phyloP scores from a whole-genome alignment of 2,888 invertebrate species.

The Zygaena filipendulae region DNA sequence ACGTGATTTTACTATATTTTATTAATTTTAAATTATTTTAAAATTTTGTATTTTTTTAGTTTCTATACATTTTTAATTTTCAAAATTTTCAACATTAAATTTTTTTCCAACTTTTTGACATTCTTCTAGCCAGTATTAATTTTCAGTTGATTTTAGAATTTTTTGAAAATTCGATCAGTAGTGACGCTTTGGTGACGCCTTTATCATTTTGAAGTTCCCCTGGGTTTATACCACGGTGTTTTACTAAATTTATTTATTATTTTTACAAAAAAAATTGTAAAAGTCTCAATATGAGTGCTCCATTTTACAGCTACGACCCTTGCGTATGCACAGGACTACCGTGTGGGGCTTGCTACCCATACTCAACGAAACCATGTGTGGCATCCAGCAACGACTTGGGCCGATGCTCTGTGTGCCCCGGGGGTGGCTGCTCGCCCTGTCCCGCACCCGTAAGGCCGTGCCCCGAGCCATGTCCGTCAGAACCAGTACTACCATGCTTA shows the following conservation, averaged over 20 bases:
- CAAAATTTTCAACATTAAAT: constrained; percentile 2
- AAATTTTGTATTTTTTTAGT: constrained; percentile 6
- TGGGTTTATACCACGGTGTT: too few species aligned
- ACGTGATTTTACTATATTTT: constrained; percentile 5
- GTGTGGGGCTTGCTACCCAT: constrained; percentile 54
- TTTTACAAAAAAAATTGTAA: constrained; percentile 23
- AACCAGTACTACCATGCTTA: constrained; percentile 40
- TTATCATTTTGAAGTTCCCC: too few species aligned
- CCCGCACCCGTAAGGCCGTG: constrained; percentile 55
- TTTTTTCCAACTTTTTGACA: not conserved
- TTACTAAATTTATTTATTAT: constrained; percentile 1
- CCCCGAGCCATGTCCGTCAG: constrained; percentile 36
- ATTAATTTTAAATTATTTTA: constrained; percentile 9
- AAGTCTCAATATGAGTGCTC: constrained; percentile 48
- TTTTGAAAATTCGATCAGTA: constrained; percentile 6
- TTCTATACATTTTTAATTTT: constrained; percentile 13
- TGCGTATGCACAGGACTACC: constrained; percentile 46
- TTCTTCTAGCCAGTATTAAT: too few species aligned
- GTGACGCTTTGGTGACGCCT: too few species aligned
- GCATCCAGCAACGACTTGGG: constrained; percentile 40
- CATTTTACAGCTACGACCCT: constrained; percentile 55
- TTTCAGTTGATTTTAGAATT: too few species aligned
- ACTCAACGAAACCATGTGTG: constrained; percentile 45
- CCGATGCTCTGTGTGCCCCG: constrained; percentile 49
- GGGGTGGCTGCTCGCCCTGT: constrained; percentile 55